Base-by-base conservation (phyloP, 1,140 invertebrate genomes). In the Eupeodes corollae region DNA sequence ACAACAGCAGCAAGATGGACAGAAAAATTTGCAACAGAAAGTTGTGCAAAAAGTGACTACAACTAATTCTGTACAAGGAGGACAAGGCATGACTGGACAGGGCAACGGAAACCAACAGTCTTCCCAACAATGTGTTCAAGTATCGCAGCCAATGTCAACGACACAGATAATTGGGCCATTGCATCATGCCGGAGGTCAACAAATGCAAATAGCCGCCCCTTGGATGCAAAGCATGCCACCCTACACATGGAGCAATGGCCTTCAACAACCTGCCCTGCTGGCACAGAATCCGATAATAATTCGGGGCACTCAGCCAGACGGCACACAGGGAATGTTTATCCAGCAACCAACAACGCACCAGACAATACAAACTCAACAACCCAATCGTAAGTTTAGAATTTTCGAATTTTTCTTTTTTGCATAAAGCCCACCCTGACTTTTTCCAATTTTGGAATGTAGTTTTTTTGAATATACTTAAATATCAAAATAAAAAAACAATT, bases 241-340 rank as follows among this genome's bases (percentile, higher is more conserved):
- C 58, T 26, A 26, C 21, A 26, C 21, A 26, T 79, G 83, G 79
- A 67, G 80, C 34, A 64, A 59, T 70, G 70, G 79, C 45, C 50
- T 90, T 18, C 84, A 83, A 52, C 78, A 81, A 9, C 79, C 76
- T 32, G 70, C 79, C 3, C 60, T 86, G 1, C 67, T 84, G 5
- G 75, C 78, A 1, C 82, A 79, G 5, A 90, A 88, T 70, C 83
- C 82, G 19, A 90, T 90, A 55, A 88, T 91, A 55, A 89, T 91
- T 52, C 69, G 88, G 47, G 83, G 86, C 9, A 75, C 79, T 3
- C 86, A 88, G 56, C 80, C 81, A 11, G 86, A 90, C 61, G 78
- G 79, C 13, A 71, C 74, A 5, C 57, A 56, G 26, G 70, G 74
- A 42, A 90, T 92, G 83, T 89, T 88, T 55, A 89, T 92, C 53